Evolutionary conservation across 2,797 vertebrate species (phyloP).

Genomic region (Micropoecilia bifurca): DNA sequence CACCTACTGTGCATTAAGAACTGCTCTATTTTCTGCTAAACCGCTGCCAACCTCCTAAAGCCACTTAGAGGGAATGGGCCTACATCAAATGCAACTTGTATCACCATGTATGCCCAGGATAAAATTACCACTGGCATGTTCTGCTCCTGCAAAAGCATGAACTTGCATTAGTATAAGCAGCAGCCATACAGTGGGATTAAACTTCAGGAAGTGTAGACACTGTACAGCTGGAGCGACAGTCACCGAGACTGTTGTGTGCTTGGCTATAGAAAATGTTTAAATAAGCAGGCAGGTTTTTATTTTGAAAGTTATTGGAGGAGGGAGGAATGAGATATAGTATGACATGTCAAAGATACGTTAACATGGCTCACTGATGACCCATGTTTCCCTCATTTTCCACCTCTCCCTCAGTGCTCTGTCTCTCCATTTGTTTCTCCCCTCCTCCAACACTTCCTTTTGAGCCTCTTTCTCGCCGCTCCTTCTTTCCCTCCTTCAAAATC

Average conservation of each 20-base stretch:
- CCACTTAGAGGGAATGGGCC: slow-evolving; percentile 28
- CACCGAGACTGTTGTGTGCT: slow-evolving; percentile 22
- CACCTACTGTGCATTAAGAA: slow-evolving; percentile 16
- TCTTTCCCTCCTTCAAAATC: slow-evolving; percentile 33
- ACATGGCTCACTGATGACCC: slow-evolving; percentile 35
- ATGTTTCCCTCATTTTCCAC: slow-evolving; percentile 41
- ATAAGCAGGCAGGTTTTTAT: slow-evolving; percentile 8
- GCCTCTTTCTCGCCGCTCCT: not conserved
- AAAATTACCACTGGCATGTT: slow-evolving; percentile 42
- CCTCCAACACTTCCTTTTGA: slow-evolving; percentile 4
- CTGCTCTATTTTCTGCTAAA: slow-evolving; percentile 31
- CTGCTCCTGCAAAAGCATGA: slow-evolving; percentile 34
- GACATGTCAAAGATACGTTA: slow-evolving; percentile 40
- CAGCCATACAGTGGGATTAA: slow-evolving; percentile 55
- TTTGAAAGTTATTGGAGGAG: not conserved
- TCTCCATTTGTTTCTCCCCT: slow-evolving; percentile 6
- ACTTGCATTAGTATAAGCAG: slow-evolving; percentile 58
- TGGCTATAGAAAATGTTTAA: slow-evolving; percentile 17
- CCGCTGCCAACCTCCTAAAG: slow-evolving; percentile 44
- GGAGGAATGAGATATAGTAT: slow-evolving; percentile 28
- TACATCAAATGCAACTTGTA: slow-evolving; percentile 38
- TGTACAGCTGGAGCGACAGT: slow-evolving; percentile 28
- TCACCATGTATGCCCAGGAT: slow-evolving; percentile 26
- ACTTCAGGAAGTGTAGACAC: slow-evolving; percentile 38
- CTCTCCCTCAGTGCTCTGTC: slow-evolving; percentile 30